Evolutionary conservation across 1,140 invertebrate genomes (phyloP).

Genomic region (Drosophila albomicans): DNA sequence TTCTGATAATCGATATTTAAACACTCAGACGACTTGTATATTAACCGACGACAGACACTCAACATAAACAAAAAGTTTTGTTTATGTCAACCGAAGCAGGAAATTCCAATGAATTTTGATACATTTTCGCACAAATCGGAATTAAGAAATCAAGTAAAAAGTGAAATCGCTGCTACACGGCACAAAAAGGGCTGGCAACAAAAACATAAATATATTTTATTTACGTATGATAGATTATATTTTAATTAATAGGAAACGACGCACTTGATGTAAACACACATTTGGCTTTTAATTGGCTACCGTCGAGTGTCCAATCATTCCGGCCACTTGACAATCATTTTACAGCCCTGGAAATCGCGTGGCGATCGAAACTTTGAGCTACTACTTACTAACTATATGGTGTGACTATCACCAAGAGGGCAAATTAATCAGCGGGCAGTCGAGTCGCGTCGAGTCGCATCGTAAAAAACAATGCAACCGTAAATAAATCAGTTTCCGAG

Average conservation of each 20-base stretch:
- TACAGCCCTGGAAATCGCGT: conserved; percentile 31
- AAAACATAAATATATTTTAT: too few species aligned
- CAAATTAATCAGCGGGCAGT: conserved; percentile 58
- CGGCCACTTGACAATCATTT: conserved; percentile 23
- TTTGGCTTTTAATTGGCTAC: conserved; percentile 17
- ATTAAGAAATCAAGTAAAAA: neutral
- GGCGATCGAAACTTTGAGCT: neutral
- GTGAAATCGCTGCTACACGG: neutral
- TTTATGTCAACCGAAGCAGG: conserved; percentile 1
- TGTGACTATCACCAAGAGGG: conserved; percentile 35
- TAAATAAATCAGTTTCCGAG: conserved; percentile 72
- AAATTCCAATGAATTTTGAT: neutral
- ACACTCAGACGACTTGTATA: neutral
- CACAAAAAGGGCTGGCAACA: neutral
- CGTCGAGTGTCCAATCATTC: conserved; percentile 20
- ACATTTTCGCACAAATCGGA: too few species aligned
- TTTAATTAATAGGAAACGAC: conserved; percentile 3
- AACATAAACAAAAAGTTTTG: conserved; percentile 1
- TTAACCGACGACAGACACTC: conserved; percentile 2
- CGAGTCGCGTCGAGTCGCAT: neutral
- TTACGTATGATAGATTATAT: neutral
- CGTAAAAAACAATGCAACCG: conserved; percentile 27
- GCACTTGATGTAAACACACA: conserved; percentile 9
- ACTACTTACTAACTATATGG: conserved; percentile 1
- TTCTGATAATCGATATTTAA: conserved; percentile 18